Conservation (phyloP, 2,113 vertebrate genomes). For the Ancistrus triradiatus region DNA sequence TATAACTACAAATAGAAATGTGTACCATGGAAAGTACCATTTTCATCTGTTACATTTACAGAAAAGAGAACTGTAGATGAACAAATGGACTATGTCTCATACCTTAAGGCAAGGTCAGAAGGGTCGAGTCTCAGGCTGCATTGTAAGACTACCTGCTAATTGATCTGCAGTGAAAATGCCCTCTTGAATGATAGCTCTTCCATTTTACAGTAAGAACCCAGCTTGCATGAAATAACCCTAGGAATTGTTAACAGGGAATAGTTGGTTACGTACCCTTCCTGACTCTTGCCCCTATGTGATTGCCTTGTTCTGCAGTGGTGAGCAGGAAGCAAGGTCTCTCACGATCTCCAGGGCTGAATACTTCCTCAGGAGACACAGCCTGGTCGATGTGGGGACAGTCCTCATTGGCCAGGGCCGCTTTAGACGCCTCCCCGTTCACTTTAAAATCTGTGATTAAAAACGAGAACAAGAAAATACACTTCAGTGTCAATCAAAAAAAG, state of each 20-base stretch:
- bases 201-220: slow-evolving; percentile 29
- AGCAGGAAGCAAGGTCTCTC: slow-evolving; percentile 98
- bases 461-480: slow-evolving; percentile 68
- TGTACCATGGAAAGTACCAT: no score
- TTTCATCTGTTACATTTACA: neutral
- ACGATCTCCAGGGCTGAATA: slow-evolving; percentile 90
- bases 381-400: slow-evolving; percentile 99
- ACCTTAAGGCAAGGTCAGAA: slow-evolving; percentile 9
- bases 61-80: neutral
- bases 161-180: slow-evolving; percentile 27
- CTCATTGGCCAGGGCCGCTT: slow-evolving; percentile 96
- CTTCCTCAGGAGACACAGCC: slow-evolving; percentile 95
- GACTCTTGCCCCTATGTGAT: slow-evolving; percentile 93
- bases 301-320: slow-evolving; percentile 93
- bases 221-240: slow-evolving; percentile 5
- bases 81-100: neutral
- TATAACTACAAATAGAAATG: no score
- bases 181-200: slow-evolving; percentile 24
- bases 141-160: slow-evolving; percentile 3
- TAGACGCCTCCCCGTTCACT: slow-evolving; percentile 95
- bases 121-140: slow-evolving; percentile 14
- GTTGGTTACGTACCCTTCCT: slow-evolving; percentile 96
- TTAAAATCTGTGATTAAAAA: slow-evolving; percentile 93
- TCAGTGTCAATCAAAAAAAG: slow-evolving; percentile 8
- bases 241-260: slow-evolving; percentile 57